Evolutionary conservation across 2,113 vertebrate species (phyloP), one percentile per base, ranked within the genome.

Genomic region (Lepus timidus): DNA sequence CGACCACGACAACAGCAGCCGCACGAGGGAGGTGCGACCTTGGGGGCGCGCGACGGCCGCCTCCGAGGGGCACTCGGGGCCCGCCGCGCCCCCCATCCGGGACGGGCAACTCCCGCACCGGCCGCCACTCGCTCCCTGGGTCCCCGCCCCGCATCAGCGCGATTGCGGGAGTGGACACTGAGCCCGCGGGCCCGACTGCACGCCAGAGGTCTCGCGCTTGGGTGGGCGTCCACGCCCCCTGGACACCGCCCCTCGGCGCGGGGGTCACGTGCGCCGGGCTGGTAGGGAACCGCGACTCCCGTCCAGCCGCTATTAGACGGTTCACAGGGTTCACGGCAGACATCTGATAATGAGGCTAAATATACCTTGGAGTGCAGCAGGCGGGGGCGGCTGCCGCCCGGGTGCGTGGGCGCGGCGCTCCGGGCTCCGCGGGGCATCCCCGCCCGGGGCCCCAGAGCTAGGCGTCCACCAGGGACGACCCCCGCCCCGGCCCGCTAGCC

Each of bases 291-390:
- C 96, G 29, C 93, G 97, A 98, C 98, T 98, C 98, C 95, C 94
- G 98, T 93, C 94, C 97, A 98, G 97, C 95, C 96, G 97, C 98
- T 97, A 94, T 98, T 87, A 95, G 97, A 27, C 96, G 90, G 97
- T 97, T 98, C 98, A 70, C 94, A 96, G 82, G 97, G 97, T 96
- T 98, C 96, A 64, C 95, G 95, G 97, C 98, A 98, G 98, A 98
- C 98, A 98, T 97, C 98, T 97, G 97, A 97, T 98, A 98, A 97
- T 97, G 92, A 97, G 80, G 96, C 93, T 97, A 98, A 98, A 97
- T 97, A 98, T 97, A 98, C 93, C 89, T 85, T 90, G 52, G 84
- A 93, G 94, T 92, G 85, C 76, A 94, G 95, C 97, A 95, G 93
- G 85, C 86, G 87, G 74, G 90, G 95, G 82, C 85, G 80, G 81